Base-by-base conservation (phyloP, 2,888 invertebrate species). In the Arctia plantaginis region DNA sequence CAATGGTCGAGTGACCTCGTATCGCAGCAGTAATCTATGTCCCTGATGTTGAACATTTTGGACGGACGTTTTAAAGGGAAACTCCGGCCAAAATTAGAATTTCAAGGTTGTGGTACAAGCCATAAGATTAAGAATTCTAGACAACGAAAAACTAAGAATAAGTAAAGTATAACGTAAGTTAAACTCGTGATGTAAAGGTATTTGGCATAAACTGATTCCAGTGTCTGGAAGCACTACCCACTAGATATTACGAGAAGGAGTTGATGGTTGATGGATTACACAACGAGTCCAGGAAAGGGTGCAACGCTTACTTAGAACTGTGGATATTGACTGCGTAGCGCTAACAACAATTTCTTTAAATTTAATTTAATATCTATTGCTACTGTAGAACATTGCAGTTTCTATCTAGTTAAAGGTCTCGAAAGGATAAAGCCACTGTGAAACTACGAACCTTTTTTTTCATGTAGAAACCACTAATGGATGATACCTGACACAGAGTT, bases 41-140 rank as follows among this genome's bases (percentile, higher is more conserved):
- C 87, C 90, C 88, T 92, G 91, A 87, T 88, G 90, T 91, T 89
- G 91, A 92, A 93, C 92, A 93, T 94, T 93, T 93, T 89, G 92
- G 91, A 87, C 90, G 91, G 89, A 87, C 90, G 90, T 89, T 92
- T 92, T 92, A 90, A 91, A 93, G 92, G 93, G 93, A 93, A 93
- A 93, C 92, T 92, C 82, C 85, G 86, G 72, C 88, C 86, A 82
- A 90, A 93, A 94, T 93, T 94, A 92, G 91, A 92, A 91, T 92
- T 91, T 82, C 88, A 86, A 88, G 85, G 87, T 74, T 85, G 68
- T 73, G 83, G 89, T 80, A 0, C 47, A 89, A 88, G 85, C 44
- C 27, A 83, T 59, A 59, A 73, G 83, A 79, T 30, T 41, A 0
- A 23, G 66, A 20, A 47, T n/a, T 39, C 27, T 15, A 15, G 13